Base-by-base conservation (phyloP, 1,140 invertebrate genomes). In the Yoshiicerus persimilis region DNA sequence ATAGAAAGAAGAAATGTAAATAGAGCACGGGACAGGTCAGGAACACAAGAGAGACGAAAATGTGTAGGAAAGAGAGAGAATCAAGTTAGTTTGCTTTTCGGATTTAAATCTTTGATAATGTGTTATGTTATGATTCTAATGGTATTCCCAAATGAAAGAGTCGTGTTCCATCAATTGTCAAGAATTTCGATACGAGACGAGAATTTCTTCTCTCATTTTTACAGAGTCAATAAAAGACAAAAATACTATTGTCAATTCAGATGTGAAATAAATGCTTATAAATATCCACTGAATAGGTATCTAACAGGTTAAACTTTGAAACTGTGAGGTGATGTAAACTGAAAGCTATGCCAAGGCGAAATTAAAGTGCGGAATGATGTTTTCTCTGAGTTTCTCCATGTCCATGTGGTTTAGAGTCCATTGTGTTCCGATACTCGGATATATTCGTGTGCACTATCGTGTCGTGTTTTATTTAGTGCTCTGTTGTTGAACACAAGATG, bases 11-110 rank as follows among this genome's bases (percentile, higher is more conserved):
- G 32, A 38, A 13, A 80, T 34, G 4, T 32, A 80, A 80, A 80
- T 23, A 80, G 75, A 80, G 75, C 75, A 80, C 75, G 75, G 75
- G 75, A 36, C 75, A 80, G 75, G 75, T 80, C 75, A 80, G 75
- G 25, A 70, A 30, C 38, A 80, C 34, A 23, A 38, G 9, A 80
- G 32, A 10, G 10, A 39, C 38, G 9, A 39, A 11, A 56, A n/a
- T n/a, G n/a, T 25, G 23, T 30, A 66, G 27, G 20, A n/a, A 30
- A 66, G 64, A 34, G n/a, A 34, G 36, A 38, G 38, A 80, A 80
- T 36, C 30, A 80, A 38, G 30, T 80, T 34, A 34, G 75, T 80
- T 80, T 80, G 10, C 75, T 32, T 80, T 80, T 80, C 32, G 75
- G 75, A 80, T 80, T 80, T 80, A 34, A 36, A 36, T 80, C 75